Conservation (phyloP, 64 coral and sea anemone genomes). For the Montipora efflorescens region DNA sequence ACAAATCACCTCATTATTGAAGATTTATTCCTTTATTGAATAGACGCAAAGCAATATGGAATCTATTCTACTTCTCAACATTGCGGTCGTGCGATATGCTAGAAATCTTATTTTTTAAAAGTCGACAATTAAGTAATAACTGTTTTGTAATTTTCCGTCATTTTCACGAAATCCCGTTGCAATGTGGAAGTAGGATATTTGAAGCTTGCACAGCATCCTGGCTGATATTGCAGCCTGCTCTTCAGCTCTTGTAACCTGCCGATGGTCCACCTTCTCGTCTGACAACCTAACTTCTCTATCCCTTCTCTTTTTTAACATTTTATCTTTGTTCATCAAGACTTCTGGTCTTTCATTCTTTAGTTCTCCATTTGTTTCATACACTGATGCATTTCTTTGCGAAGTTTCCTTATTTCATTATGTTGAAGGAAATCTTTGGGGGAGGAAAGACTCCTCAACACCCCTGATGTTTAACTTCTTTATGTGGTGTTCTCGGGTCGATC, state of each 20-base stretch:
- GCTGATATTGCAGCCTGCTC: slow-evolving; percentile 95
- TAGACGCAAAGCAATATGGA: background rate
- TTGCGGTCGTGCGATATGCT: background rate
- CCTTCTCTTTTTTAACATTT: slow-evolving; percentile 84
- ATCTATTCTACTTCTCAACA: background rate
- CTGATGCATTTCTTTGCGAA: slow-evolving; percentile 85
- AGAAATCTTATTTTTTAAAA: background rate
- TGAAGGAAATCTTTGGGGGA: too few relatives aligned
- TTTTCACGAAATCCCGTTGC: background rate
- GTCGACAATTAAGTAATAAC: background rate
- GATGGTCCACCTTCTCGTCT: slow-evolving; percentile 89
- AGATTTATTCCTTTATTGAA: background rate
- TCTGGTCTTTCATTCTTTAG: slow-evolving; percentile 75
- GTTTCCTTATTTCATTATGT: slow-evolving; percentile 54
- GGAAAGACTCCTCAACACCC: too few relatives aligned
- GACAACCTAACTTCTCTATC: slow-evolving; percentile 72
- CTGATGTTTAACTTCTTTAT: too few relatives aligned
- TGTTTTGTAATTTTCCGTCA: background rate
- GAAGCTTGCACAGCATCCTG: slow-evolving; percentile 87
- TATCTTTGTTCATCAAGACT: slow-evolving; percentile 86
- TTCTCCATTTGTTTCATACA: slow-evolving; percentile 83
- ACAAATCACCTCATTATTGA: background rate
- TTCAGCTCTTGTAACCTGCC: slow-evolving; percentile 85
- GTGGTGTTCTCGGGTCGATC: too few relatives aligned
- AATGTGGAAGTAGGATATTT: slow-evolving; percentile 48